phyloP scores from a whole-genome alignment of 2,888 invertebrate species.

The Piscicola geometra region DNA sequence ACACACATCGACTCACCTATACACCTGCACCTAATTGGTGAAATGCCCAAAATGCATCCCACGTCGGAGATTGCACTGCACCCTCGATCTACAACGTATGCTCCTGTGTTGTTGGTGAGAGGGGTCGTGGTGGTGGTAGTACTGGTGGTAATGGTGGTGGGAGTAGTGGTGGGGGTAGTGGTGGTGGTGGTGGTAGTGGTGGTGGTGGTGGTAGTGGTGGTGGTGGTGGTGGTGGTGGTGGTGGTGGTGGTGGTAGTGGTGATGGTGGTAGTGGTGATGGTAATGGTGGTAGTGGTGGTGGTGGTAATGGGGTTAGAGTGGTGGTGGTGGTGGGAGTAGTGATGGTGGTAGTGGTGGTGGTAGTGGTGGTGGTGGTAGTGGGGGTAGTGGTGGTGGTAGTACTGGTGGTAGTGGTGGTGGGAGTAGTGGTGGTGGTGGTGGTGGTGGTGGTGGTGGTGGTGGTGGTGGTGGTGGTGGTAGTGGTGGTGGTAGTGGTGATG shows the following conservation, averaged over 20 bases:
- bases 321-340: background rate
- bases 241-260: background rate
- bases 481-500: background rate
- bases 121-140: too few relatives aligned
- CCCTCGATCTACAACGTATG: too few relatives aligned
- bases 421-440: constrained; percentile 8
- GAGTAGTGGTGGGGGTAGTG: constrained; percentile 8
- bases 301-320: constrained; percentile 43
- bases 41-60: too few relatives aligned
- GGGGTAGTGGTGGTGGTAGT: background rate
- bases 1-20: too few relatives aligned
- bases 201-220: constrained; percentile 3
- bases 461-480: background rate
- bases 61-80: too few relatives aligned
- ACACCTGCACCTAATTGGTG: too few relatives aligned
- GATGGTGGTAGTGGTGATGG: constrained; percentile 43
- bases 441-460: constrained; percentile 3
- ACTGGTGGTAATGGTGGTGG: background rate
- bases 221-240: background rate
- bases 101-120: too few relatives aligned
- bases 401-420: background rate
- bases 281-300: background rate
- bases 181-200: constrained; percentile 13
- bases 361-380: background rate
- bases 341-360: background rate